Percentiles rank a stretch among this genome's conserved stretches.
These are phyloP conservation scores for Phymatocera aterrima DNA, from an alignment of 2,888 invertebrate species.

Conservation along the genomic window DNA sequence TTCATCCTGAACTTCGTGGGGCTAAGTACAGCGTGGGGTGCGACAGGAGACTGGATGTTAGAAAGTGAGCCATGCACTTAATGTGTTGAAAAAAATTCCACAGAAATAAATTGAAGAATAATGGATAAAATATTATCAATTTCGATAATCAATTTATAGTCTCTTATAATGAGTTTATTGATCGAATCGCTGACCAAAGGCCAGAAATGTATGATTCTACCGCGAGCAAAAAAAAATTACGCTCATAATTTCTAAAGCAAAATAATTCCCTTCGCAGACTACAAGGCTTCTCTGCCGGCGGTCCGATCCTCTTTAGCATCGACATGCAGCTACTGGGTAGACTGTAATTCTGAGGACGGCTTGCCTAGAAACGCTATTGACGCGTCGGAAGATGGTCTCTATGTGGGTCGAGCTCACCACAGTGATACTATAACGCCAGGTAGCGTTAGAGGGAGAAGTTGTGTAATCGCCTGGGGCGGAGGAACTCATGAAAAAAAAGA, in stretches of 20 bases:
- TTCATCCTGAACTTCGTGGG: constrained; percentile 64
- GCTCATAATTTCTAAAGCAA: not conserved
- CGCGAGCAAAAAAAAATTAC: not conserved
- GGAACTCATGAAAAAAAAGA: constrained; percentile 55
- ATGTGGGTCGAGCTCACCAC: constrained; percentile 60
- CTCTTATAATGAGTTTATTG: too few relatives aligned
- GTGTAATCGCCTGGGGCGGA: constrained; percentile 61
- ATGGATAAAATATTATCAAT: not conserved
- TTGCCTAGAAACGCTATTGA: constrained; percentile 59
- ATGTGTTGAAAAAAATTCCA: not conserved
- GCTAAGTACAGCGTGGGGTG: constrained; percentile 61
- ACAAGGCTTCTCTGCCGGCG: constrained; percentile 50
- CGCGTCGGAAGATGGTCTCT: constrained; percentile 61
- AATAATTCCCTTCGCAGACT: constrained; percentile 50
- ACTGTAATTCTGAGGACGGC: constrained; percentile 57
- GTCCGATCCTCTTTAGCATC: constrained; percentile 60
- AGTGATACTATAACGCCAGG: constrained; percentile 60
- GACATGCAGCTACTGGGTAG: constrained; percentile 60
- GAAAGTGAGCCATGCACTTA: constrained; percentile 55
- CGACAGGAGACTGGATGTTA: constrained; percentile 62
- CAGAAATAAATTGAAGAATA: not conserved
- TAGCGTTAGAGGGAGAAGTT: constrained; percentile 54
- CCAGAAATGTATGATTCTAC: not conserved
- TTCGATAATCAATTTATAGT: not conserved
- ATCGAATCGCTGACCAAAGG: too few relatives aligned